phyloP scores from a whole-genome alignment of 2,113 vertebrate species.

The Tachysurus fulvidraco region DNA sequence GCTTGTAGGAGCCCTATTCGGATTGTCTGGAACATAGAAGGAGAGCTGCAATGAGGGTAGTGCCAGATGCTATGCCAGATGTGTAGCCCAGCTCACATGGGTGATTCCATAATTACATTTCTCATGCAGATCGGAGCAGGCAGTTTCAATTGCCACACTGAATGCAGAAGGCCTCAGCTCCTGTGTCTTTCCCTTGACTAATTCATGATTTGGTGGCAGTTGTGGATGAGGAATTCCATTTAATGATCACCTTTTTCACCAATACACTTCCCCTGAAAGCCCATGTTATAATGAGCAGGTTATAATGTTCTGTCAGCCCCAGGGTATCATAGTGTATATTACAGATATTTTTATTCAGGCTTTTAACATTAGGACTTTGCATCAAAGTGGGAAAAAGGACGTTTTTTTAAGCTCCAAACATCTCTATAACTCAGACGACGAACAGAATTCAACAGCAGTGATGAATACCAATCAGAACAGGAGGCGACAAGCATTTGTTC shows the following conservation, averaged over 20 bases:
- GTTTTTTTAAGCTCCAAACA: neutral
- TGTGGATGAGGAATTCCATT: conserved; percentile 42
- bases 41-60: conserved; percentile 37
- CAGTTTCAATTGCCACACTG: conserved; percentile 38
- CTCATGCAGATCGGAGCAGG: conserved; percentile 55
- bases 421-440: conserved; percentile 37
- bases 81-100: conserved; percentile 55
- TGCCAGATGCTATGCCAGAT: conserved; percentile 62
- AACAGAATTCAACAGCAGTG: conserved; percentile 43
- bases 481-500: conserved; percentile 56
- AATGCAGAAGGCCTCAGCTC: conserved; percentile 45
- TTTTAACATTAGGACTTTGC: neutral
- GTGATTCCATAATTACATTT: conserved; percentile 62
- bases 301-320: neutral
- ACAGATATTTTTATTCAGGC: neutral
- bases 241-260: conserved; percentile 48
- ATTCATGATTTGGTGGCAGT: conserved; percentile 55
- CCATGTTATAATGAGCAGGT: neutral
- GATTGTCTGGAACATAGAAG: conserved; percentile 44
- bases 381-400: neutral
- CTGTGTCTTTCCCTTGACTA: conserved; percentile 39
- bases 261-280: conserved; percentile 18
- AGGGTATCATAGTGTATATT: too few relatives aligned
- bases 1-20: conserved; percentile 55
- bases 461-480: conserved; percentile 58